These are phyloP conservation scores for Chrysogorgia sp. DNA, from an alignment of 92 coral and sea anemone genomes.

Conservation along the genomic window DNA sequence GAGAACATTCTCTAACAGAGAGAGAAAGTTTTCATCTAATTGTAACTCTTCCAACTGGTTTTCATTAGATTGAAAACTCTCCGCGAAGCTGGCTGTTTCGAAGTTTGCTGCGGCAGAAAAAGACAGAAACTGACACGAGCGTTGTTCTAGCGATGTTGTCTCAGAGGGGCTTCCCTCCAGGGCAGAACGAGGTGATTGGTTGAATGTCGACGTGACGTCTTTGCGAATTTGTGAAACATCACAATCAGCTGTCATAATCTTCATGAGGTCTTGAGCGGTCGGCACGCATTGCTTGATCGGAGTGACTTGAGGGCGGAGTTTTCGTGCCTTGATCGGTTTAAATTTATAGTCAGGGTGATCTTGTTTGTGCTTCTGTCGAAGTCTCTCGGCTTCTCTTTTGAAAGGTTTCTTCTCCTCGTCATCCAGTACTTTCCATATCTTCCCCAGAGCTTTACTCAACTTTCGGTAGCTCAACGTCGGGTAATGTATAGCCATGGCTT, in stretches of 20 bases:
- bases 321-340: slow-evolving; percentile 58
- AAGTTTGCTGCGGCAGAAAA: no score
- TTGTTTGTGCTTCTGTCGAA: slow-evolving; percentile 86
- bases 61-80: no score
- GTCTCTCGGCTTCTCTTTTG: slow-evolving; percentile 94
- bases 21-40: no score
- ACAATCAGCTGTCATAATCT: background rate
- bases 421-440: slow-evolving; percentile 87
- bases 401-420: slow-evolving; percentile 97
- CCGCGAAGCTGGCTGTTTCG: no score
- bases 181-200: no score
- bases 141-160: no score
- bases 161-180: no score
- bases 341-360: slow-evolving; percentile 97
- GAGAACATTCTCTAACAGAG: no score
- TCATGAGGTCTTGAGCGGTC: background rate
- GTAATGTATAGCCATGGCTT: slow-evolving; percentile 88
- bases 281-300: background rate
- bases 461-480: slow-evolving; percentile 96
- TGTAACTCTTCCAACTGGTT: no score
- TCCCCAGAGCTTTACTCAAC: slow-evolving; percentile 93
- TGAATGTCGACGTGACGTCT: no score
- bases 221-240: background rate
- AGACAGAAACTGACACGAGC: no score
- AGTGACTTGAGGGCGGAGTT: background rate